Base-by-base conservation (phyloP, 1,140 invertebrate species). In the Lethrus apterus region DNA sequence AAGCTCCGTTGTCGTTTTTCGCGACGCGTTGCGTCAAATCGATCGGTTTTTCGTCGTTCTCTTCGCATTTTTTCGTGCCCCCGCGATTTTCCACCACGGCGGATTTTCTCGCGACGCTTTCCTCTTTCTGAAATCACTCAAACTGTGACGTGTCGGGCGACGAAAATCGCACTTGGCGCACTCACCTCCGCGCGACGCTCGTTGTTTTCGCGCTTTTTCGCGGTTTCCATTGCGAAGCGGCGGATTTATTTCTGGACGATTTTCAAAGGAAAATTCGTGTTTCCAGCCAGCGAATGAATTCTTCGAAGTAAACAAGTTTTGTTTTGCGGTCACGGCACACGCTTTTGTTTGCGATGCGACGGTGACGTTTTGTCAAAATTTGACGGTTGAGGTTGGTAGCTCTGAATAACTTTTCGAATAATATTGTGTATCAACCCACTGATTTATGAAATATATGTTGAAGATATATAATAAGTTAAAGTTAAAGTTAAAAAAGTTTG, bases 141-240 rank as follows among this genome's bases (percentile, higher is more conserved):
- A n/a, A n/a, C n/a, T n/a, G 17, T n/a, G 9, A 2, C 23, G 17
- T 41, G 21, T 23, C 7, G n/a, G 17, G 38, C 10, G 17, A 41
- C 21, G 7, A 13, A 41, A 4, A 24, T 41, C 24, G 4, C 15
- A 3, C 15, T 4, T 41, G 3, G 24, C 3, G 3, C 7, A 41
- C 17, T 41, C 7, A 41, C 38, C 21, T 41, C 24, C 10, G 38
- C 2, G 4, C 2, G n/a, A 9, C 24, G 19, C 17, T 46, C 21
- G 45, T 46, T 46, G 23, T 32, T 30, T 17, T 38, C 14, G 4
- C 14, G 29, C 30, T 40, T 23, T 10, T 46, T 13, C 14, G 19
- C 24, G 34, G 45, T 46, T 46, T 46, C 45, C 45, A 46, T 46
- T 46, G 45, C 36, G 20, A 45, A 45, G n/a, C 10, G 13, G 2